Base-by-base conservation (phyloP, 2,797 vertebrate species). In the Pseudopleuronectes americanus region DNA sequence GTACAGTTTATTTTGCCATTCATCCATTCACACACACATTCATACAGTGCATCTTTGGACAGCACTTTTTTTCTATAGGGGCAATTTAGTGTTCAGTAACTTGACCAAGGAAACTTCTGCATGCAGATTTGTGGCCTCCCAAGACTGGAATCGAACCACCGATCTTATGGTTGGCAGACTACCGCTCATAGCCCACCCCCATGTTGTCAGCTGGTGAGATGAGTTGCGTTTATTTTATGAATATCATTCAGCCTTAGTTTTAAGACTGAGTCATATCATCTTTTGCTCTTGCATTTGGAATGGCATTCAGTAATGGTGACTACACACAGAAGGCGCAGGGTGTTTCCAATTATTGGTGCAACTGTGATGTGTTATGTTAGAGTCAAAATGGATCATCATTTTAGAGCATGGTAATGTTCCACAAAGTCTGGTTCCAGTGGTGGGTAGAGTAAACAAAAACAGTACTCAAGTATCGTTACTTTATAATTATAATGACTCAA, bases 181-280 rank as follows among this genome's bases (percentile, higher is more conserved):
- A 28, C 26, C 26, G 26, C 26, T 28, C 26, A 28, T 5, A 28
- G 26, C 26, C 26, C 26, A 3, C 26, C 26, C 26, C 26, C 24
- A 24, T 26, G 26, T 62, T 74, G 80, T 89, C 88, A 84, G 84
- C 81, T 57, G 74, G 22, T 64, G 62, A 79, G 77, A 87, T 89
- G 80, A 77, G 82, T 81, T 84, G 85, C 71, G 55, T 81, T 84
- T 81, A 79, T 85, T 80, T 89, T 79, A 84, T 79, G 81, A 87
- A 77, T 86, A 77, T 82, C 71, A 80, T 84, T 80, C 80, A 84
- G 76, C 74, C 71, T 76, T 14, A 47, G 63, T 81, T 64, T 83
- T 72, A 75, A 56, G 41, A 75, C 80, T 88, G 84, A 89, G 77
- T 90, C 85, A 89, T 79, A 81, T 87, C 85, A 75, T 80, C 77